Evolutionary conservation across 2,113 vertebrate genomes (phyloP).

Genomic region (Tapirus terrestris): DNA sequence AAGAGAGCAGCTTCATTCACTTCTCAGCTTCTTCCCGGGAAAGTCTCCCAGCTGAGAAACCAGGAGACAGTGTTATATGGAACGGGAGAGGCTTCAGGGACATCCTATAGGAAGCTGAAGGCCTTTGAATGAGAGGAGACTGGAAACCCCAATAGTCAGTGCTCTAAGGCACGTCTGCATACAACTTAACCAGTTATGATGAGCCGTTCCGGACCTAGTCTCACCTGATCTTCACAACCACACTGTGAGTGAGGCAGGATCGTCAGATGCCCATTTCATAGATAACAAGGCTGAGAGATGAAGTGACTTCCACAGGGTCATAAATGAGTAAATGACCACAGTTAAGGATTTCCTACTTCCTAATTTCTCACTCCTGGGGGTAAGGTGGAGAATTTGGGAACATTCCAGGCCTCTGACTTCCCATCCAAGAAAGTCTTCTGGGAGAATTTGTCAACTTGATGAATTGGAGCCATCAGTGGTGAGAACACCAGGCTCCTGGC

Average conservation of each 20-base stretch:
- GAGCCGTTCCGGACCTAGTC: neutral
- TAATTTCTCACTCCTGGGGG: neutral
- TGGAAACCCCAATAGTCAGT: neutral
- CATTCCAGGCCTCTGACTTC: neutral
- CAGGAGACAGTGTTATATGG: conserved; percentile 47
- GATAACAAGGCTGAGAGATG: neutral
- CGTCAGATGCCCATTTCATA: neutral
- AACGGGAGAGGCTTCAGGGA: neutral
- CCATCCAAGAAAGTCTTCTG: neutral
- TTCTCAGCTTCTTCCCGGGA: conserved; percentile 61
- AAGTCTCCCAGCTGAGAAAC: conserved; percentile 58
- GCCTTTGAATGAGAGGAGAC: neutral
- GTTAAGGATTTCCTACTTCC: neutral
- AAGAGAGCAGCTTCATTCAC: conserved; percentile 41
- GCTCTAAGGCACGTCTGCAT: neutral
- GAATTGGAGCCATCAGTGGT: neutral
- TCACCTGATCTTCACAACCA: neutral
- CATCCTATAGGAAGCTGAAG: neutral
- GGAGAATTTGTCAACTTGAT: neutral
- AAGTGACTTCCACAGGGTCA: neutral
- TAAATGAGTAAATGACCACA: neutral
- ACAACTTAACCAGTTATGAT: neutral
- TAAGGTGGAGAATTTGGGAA: neutral
- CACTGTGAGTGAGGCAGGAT: neutral
- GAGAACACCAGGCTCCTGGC: neutral